Conservation (phyloP, 2,797 vertebrate genomes). For the Peromyscus nudipes region DNA sequence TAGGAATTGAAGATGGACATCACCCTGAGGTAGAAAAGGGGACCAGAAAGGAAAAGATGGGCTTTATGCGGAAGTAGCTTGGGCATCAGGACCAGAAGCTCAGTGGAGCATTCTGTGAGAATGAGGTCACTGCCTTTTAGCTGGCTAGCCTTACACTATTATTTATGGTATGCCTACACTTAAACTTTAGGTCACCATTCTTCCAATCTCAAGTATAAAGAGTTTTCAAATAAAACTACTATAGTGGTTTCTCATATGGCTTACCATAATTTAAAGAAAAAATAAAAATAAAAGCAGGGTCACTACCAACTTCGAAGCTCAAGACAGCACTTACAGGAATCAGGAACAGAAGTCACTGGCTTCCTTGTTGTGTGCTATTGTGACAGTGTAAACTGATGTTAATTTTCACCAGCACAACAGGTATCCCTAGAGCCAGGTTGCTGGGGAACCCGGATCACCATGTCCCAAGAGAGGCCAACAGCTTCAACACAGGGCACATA, state of each 20-base stretch:
- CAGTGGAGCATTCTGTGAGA: not conserved
- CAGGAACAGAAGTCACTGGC: not conserved
- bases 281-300: not conserved
- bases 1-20: not conserved
- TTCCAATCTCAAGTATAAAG: not conserved
- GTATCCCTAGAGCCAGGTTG: conserved; percentile 36
- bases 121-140: not conserved
- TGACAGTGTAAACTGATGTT: not conserved
- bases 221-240: not conserved
- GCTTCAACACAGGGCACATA: not conserved
- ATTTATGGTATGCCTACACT: not conserved
- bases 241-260: not conserved
- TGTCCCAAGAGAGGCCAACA: not conserved
- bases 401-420: not conserved
- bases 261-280: conserved; percentile 53
- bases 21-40: not conserved
- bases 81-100: not conserved
- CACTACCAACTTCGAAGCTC: not conserved
- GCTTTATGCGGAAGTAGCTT: not conserved
- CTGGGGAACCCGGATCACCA: not conserved
- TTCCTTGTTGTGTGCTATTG: not conserved
- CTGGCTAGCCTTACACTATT: not conserved
- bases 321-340: conserved; percentile 39
- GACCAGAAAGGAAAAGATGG: not conserved
- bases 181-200: not conserved